These are phyloP conservation scores for Leucoraja ocellata DNA, from an alignment of 2,797 vertebrate species.

Conservation along the genomic window DNA sequence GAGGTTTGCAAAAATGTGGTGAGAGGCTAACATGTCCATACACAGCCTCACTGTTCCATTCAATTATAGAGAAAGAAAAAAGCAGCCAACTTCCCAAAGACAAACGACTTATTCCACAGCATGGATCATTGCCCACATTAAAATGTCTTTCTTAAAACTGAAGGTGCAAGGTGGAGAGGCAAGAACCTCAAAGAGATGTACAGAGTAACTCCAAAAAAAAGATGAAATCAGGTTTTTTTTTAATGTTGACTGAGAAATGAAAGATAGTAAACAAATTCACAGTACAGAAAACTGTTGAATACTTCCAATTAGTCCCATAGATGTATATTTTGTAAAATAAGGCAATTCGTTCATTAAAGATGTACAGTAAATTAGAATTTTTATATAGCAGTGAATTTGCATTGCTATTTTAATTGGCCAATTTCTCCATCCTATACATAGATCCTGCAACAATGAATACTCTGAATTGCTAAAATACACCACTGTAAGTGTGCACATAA, in stretches of 20 bases:
- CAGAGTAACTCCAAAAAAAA: constrained; percentile 28
- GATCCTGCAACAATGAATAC: constrained; percentile 16
- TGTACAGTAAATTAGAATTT: constrained; percentile 31
- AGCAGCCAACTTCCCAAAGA: constrained; percentile 28
- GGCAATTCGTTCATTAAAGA: constrained; percentile 36
- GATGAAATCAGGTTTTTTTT: constrained; percentile 20
- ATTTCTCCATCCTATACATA: not conserved
- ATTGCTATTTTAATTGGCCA: constrained; percentile 29
- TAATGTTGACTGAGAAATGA: not conserved
- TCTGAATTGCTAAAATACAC: constrained; percentile 17
- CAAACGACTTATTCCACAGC: constrained; percentile 2
- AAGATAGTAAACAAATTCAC: not conserved
- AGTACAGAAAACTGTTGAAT: constrained; percentile 21
- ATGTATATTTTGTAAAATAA: constrained; percentile 26
- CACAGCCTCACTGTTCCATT: not conserved
- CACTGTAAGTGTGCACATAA: constrained; percentile 20
- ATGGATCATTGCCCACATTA: constrained; percentile 1
- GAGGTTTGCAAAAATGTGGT: not conserved
- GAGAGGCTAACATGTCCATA: not conserved
- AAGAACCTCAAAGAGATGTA: not conserved
- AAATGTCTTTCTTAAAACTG: not conserved
- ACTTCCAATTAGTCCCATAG: constrained; percentile 33
- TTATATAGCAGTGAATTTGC: constrained; percentile 16
- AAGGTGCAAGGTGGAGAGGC: constrained; percentile 4
- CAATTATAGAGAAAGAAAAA: constrained; percentile 8